phyloP scores from a whole-genome alignment of 2,888 invertebrate genomes.

The Scrobipalpa costella region DNA sequence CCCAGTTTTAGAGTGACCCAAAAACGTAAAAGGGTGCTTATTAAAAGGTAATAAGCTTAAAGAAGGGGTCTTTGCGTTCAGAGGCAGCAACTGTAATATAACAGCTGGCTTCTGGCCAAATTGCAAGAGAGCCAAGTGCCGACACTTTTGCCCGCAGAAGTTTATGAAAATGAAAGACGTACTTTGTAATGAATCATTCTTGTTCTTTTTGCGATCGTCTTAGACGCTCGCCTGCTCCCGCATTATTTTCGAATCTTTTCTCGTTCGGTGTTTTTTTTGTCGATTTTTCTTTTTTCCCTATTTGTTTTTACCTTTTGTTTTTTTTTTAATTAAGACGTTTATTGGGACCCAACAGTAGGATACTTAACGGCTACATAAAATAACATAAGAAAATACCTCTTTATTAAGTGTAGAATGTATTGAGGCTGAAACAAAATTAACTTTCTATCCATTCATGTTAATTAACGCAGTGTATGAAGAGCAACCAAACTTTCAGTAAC shows the following conservation, averaged over 20 bases:
- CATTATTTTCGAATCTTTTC: neutral
- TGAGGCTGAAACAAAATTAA: too few relatives aligned
- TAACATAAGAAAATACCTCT: too few relatives aligned
- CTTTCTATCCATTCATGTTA: too few relatives aligned
- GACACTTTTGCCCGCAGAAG: constrained; percentile 63
- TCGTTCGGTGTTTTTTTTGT: neutral
- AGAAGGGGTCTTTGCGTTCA: constrained; percentile 48
- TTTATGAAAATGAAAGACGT: constrained; percentile 62
- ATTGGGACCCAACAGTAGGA: too few relatives aligned
- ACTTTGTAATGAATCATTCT: constrained; percentile 39
- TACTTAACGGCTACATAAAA: too few relatives aligned
- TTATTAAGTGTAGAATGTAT: too few relatives aligned
- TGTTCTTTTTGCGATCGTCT: constrained; percentile 22
- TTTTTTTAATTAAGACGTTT: too few relatives aligned
- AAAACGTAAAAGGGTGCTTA: constrained; percentile 43
- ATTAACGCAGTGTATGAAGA: too few relatives aligned
- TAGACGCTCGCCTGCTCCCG: neutral
- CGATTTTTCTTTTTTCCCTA: too few relatives aligned
- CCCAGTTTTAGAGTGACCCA: constrained; percentile 24
- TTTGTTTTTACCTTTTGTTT: too few relatives aligned
- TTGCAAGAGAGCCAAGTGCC: constrained; percentile 51
- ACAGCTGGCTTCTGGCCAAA: constrained; percentile 58
- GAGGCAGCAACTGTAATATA: constrained; percentile 43
- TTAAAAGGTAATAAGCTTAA: constrained; percentile 60
- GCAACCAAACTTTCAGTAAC: too few relatives aligned